These are phyloP conservation scores for Papilio gigon DNA, from an alignment of 2,888 invertebrate species.

Conservation along the genomic window DNA sequence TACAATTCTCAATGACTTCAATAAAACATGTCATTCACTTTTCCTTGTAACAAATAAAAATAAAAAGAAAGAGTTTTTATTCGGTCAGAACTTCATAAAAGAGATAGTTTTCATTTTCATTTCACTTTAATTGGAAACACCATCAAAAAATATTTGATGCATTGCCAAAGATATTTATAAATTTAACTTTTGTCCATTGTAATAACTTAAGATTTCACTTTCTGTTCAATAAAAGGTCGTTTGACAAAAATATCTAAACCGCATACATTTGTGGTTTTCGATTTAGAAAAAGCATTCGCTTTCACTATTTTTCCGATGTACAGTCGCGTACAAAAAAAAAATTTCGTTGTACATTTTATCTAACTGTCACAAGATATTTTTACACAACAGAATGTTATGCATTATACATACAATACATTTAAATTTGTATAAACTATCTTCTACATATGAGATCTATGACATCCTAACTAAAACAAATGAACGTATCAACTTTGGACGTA, in stretches of 20 bases:
- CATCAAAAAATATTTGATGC: not conserved
- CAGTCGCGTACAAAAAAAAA: not conserved
- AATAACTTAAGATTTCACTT: conserved; percentile 34
- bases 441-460: too few relatives aligned
- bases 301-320: conserved; percentile 38
- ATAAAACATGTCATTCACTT: too few relatives aligned
- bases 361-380: too few relatives aligned
- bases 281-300: conserved; percentile 37
- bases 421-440: too few relatives aligned
- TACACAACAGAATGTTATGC: too few relatives aligned
- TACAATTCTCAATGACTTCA: too few relatives aligned
- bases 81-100: not conserved
- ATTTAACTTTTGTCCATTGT: conserved; percentile 27
- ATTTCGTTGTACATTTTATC: too few relatives aligned
- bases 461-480: too few relatives aligned
- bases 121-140: not conserved
- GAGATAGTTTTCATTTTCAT: not conserved
- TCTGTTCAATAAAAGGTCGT: conserved; percentile 29
- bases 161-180: not conserved
- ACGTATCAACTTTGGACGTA: too few relatives aligned
- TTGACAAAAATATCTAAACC: conserved; percentile 31
- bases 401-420: too few relatives aligned
- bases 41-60: not conserved
- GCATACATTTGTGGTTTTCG: conserved; percentile 32
- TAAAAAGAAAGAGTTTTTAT: not conserved